Base-by-base conservation (phyloP, 2,797 vertebrate genomes). In the Sciaenops ocellatus region DNA sequence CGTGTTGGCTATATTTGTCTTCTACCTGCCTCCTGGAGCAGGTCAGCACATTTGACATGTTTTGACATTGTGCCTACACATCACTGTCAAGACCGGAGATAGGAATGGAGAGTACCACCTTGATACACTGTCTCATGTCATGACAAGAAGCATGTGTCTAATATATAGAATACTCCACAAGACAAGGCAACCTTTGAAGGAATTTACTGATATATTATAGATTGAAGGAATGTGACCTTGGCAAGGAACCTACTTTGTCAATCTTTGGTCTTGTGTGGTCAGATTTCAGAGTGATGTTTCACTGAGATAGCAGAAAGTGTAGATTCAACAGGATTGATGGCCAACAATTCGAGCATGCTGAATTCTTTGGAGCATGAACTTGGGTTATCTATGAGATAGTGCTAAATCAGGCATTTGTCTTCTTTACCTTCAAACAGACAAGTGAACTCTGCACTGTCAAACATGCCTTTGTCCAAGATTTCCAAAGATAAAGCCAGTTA, bases 1-100 rank as follows among this genome's bases (percentile, higher is more conserved):
- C 0, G 94, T 98, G 54, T 76, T 98, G 79, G 97, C 97, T 84
- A 97, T 98, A 91, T 97, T 97, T 16, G 96, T 97, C 86, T 98
- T 98, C 93, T 98, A 98, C 87, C 94, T 98, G 57, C 97, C 97
- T 0, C 97, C 97, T 0, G 97, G 97, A 42, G 97, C 97, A 90
- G 97, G 97, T 98, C 85, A 85, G 90, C 50, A 46, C 62, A 41
- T 44, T 9, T 46, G 42, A 80, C 20, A 73, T 71, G 69, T 60
- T 24, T 15, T 55, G 68, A 80, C 70, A 50, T 7, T 38, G 13
- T 67, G 61, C 67, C 74, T 50, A 52, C 46, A 76, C 65, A 63
- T 90, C 73, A 83, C 38, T 56, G 56, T 59, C 61, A 52, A 62
- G 69, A 62, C 3, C 1, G 2, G 48, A 13, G 55, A 66, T 34